Conservation (phyloP, 2,797 vertebrate genomes). For the Sebastes paucispinis region DNA sequence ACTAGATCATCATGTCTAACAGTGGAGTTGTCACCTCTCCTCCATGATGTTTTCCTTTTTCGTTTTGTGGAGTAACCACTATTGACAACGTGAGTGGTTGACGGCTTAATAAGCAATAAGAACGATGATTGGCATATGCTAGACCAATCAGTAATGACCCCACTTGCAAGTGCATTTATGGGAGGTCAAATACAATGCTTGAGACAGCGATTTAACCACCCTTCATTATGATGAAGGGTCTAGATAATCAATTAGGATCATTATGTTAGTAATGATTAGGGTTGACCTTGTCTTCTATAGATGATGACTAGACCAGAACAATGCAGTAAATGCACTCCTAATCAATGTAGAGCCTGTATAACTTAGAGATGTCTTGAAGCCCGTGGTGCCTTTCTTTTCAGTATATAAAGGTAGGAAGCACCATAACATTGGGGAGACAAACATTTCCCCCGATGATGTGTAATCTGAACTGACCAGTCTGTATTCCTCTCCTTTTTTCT, state of each 20-base stretch:
- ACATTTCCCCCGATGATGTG: not conserved
- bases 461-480: not conserved
- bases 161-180: constrained; percentile 12
- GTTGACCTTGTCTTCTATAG: constrained; percentile 34
- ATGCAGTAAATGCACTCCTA: constrained; percentile 3
- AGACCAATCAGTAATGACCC: constrained; percentile 13
- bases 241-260: constrained; percentile 48
- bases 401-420: not conserved
- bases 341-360: not conserved
- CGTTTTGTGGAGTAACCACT: not conserved
- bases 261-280: constrained; percentile 40
- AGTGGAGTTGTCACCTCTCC: not conserved
- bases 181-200: constrained; percentile 13
- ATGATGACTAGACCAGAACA: constrained; percentile 14
- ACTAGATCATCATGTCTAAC: not conserved
- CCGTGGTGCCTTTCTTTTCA: not conserved
- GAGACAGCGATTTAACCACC: constrained; percentile 11
- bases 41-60: not conserved
- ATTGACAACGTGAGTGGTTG: not conserved
- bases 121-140: constrained; percentile 27
- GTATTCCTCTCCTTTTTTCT: not conserved
- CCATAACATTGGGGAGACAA: not conserved
- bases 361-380: not conserved
- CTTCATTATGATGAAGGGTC: constrained; percentile 24
- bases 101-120: not conserved